phyloP scores from a whole-genome alignment of 1,140 invertebrate species.

The Habropoda laboriosa region DNA sequence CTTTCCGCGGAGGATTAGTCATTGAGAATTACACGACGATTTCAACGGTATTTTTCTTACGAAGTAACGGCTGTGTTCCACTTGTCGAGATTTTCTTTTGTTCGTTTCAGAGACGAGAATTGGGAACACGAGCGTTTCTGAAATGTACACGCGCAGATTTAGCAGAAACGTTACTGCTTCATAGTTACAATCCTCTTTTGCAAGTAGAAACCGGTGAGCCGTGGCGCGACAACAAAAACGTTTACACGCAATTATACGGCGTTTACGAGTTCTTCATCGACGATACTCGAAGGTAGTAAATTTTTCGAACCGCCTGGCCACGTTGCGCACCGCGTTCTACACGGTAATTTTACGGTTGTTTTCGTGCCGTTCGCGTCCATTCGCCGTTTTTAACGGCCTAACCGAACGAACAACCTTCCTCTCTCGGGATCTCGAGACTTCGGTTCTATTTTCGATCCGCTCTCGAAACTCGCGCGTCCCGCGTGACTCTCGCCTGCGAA shows the following conservation, averaged over 20 bases:
- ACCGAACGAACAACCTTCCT: constrained; percentile 5
- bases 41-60: too few relatives aligned
- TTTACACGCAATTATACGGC: constrained; percentile 53
- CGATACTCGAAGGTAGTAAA: constrained; percentile 73
- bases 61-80: too few relatives aligned
- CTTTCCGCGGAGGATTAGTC: not conserved
- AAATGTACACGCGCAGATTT: not conserved
- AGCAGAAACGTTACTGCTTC: not conserved
- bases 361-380: constrained; percentile 43
- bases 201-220: constrained; percentile 20
- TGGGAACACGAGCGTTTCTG: too few relatives aligned
- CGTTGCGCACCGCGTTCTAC: constrained; percentile 69
- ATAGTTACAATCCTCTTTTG: not conserved
- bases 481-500: not conserved
- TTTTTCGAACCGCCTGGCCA: constrained; percentile 52
- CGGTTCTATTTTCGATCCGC: not conserved
- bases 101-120: too few relatives aligned
- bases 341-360: constrained; percentile 74
- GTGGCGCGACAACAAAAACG: constrained; percentile 36
- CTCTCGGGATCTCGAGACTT: not conserved
- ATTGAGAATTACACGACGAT: too few relatives aligned
- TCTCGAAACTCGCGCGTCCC: not conserved
- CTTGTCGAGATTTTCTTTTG: too few relatives aligned
- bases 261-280: constrained; percentile 76
- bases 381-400: not conserved